Conservation (phyloP, 92 coral and sea anemone genomes). For the Epizoanthus ramosus region DNA sequence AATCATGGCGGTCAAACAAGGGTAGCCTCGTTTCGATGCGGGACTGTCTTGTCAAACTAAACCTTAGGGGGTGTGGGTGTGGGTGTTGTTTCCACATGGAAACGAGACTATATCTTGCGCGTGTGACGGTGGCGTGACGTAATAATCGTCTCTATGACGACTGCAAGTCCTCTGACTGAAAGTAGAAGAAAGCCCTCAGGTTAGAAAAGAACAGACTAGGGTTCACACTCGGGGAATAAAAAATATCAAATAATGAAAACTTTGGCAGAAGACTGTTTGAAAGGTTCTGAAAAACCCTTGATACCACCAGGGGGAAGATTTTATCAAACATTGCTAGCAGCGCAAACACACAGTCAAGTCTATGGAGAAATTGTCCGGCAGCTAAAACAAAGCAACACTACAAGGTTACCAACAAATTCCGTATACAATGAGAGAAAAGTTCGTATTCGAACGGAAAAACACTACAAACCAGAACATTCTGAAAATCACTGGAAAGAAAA, state of each 20-base stretch:
- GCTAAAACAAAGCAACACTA: constrained; percentile 64
- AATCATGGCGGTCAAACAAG: background rate
- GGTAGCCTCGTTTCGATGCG: constrained; percentile 6
- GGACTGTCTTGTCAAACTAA: background rate
- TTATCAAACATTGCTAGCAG: constrained; percentile 36
- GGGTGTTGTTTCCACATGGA: constrained; percentile 3
- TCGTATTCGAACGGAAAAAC: constrained; percentile 77
- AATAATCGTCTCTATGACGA: constrained; percentile 66
- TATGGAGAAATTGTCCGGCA: constrained; percentile 77
- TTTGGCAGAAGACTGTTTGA: constrained; percentile 9
- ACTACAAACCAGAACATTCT: constrained; percentile 75
- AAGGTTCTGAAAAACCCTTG: constrained; percentile 31
- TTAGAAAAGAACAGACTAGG: too few species aligned
- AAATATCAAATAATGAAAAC: constrained; percentile 3
- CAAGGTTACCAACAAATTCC: constrained; percentile 7
- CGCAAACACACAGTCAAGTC: constrained; percentile 61
- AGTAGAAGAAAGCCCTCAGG: constrained; percentile 29
- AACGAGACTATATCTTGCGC: constrained; percentile 31
- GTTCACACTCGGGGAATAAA: background rate
- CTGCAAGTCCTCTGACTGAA: constrained; percentile 66
- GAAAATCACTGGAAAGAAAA: constrained; percentile 76
- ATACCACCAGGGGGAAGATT: constrained; percentile 23
- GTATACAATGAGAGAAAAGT: constrained; percentile 70
- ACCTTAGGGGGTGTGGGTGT: background rate
- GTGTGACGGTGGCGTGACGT: background rate